Evolutionary conservation across 2,797 vertebrate genomes (phyloP).

Genomic region (Xyrichtys novacula): DNA sequence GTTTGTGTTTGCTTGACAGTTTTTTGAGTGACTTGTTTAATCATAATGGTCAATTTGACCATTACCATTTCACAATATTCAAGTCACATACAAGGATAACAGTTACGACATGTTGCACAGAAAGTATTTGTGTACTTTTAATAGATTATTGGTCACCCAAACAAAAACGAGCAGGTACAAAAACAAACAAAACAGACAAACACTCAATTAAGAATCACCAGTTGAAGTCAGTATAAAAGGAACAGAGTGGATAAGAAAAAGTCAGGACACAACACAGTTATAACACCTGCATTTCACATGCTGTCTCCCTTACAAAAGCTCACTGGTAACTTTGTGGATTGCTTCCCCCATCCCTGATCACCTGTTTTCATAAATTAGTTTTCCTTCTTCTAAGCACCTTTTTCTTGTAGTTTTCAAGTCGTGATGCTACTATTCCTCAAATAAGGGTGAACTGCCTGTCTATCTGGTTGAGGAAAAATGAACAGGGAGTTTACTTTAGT

Average conservation of each 20-base stretch:
- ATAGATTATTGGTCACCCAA: conserved; percentile 77
- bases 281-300: conserved; percentile 84
- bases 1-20: conserved; percentile 73
- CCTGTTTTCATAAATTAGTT: conserved; percentile 86
- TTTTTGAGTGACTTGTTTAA: conserved; percentile 74
- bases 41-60: conserved; percentile 82
- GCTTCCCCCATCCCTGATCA: conserved; percentile 85
- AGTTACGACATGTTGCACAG: conserved; percentile 81
- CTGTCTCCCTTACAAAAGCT: conserved; percentile 79
- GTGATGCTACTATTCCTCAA: conserved; percentile 85
- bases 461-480: conserved; percentile 62
- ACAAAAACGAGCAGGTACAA: conserved; percentile 78
- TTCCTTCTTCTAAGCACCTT: conserved; percentile 86
- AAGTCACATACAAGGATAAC: conserved; percentile 84
- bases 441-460: conserved; percentile 80
- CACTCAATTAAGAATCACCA: conserved; percentile 77
- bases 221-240: conserved; percentile 79
- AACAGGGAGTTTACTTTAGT: conserved; percentile 80
- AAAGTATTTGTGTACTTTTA: conserved; percentile 78
- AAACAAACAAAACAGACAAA: conserved; percentile 77
- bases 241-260: conserved; percentile 75
- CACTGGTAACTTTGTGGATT: conserved; percentile 80
- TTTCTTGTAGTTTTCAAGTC: conserved; percentile 86
- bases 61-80: conserved; percentile 84
- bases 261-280: conserved; percentile 78